Base-by-base conservation (phyloP, 1,140 invertebrate species). In the Oscheius sp. region DNA sequence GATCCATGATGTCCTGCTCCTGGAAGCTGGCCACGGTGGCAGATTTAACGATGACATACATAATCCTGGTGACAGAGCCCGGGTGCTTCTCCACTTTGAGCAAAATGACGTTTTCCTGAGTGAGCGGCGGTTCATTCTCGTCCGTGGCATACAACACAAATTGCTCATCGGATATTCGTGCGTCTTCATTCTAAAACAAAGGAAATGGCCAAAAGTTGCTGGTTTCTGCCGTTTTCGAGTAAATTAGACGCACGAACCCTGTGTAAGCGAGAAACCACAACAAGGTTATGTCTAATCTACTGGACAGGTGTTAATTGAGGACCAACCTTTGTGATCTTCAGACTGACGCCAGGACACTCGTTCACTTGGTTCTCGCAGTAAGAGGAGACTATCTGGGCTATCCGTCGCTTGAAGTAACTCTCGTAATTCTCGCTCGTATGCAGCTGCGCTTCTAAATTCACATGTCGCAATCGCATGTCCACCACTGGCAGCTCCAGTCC, bases 361-460 rank as follows among this genome's bases (percentile, higher is more conserved):
- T 84, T 74, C n/a, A 78, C 65, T 58, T 80, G 49, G 10, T 82
- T 61, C 38, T 83, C 75, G 68, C 82, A 83, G 62, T 80, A 84
- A 29, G 72, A 66, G 28, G 80, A 81, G 13, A 83, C 52, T 13
- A 84, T 70, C 20, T 74, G 62, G 10, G 82, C 76, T n/a, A 83
- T 78, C 46, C 82, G 59, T 74, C 82, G 42, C 31, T 83, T 84
- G 68, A 83, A 84, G 64, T 83, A 83, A 45, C 78, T 67, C 67
- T 83, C 81, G 68, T 83, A 84, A 7, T 80, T 72, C 52, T 83
- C 82, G 35, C 76, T 78, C 10, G 79, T 83, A 52, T 83, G 65
- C 20, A 84, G 66, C 36, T 46, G 49, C 1, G 80, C 79, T 34
- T 74, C 72, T 20, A 84, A 63, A 35, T 83, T 79, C 3, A 84